Conservation (phyloP, 1,140 invertebrate genomes). For the Bombus ignitus region DNA sequence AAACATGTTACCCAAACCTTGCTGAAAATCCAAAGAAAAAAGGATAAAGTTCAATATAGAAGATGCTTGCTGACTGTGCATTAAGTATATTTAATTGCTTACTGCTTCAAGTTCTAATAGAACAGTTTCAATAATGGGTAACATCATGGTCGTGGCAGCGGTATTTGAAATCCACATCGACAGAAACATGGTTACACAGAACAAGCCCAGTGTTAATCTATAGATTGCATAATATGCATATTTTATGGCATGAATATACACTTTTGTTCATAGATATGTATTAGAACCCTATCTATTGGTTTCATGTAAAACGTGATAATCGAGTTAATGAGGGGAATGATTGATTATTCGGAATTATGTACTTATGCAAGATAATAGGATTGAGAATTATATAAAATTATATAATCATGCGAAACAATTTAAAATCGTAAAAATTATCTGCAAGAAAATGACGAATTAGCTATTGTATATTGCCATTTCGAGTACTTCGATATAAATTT, state of each 20-base stretch:
- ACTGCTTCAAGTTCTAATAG: constrained; percentile 82
- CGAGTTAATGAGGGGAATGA: not conserved
- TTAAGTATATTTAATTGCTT: constrained; percentile 48
- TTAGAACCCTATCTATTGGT: not conserved
- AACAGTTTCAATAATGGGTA: constrained; percentile 85
- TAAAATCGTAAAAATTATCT: not conserved
- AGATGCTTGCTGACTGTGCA: not conserved
- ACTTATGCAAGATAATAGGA: not conserved
- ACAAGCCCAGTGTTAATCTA: constrained; percentile 83
- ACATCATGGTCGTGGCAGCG: constrained; percentile 86
- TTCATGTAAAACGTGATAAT: not conserved
- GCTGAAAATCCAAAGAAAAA: constrained; percentile 66
- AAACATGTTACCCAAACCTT: constrained; percentile 81
- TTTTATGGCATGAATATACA: not conserved
- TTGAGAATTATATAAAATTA: not conserved
- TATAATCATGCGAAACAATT: not conserved
- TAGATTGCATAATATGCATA: constrained; percentile 7
- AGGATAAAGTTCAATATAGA: too few species aligned
- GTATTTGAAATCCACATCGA: constrained; percentile 87
- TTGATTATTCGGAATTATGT: not conserved
- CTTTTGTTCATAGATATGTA: not conserved
- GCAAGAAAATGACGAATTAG: too few species aligned
- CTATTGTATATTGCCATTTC: too few species aligned
- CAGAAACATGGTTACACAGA: constrained; percentile 85
- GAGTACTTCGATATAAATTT: too few species aligned